phyloP scores from a whole-genome alignment of 2,888 invertebrate species.

The Cetonia aurata region DNA sequence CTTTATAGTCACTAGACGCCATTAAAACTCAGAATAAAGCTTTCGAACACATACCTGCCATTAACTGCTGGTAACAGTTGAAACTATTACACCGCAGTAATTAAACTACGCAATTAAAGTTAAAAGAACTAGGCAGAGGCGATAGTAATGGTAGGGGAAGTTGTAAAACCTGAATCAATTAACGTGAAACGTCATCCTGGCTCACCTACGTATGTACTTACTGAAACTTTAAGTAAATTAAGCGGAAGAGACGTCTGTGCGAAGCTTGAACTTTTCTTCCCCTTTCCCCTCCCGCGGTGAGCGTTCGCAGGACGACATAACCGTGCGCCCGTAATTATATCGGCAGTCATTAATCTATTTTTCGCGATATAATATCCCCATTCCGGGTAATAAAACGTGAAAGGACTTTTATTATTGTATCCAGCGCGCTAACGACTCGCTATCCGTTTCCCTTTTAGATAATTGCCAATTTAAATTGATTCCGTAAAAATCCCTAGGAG shows the following conservation, averaged over 20 bases:
- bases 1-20: background rate
- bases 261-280: conserved; percentile 17
- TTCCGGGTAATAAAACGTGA: conserved; percentile 34
- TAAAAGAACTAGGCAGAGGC: background rate
- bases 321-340: conserved; percentile 28
- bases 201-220: background rate
- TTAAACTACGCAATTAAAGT: conserved; percentile 15
- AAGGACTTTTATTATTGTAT: conserved; percentile 37
- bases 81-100: conserved; percentile 13
- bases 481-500: conserved; percentile 40
- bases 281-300: background rate
- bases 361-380: conserved; percentile 35
- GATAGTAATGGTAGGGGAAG: background rate
- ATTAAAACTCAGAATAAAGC: conserved; percentile 11
- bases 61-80: conserved; percentile 15
- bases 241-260: background rate
- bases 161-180: conserved; percentile 11
- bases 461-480: conserved; percentile 43
- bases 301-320: background rate
- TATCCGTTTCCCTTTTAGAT: conserved; percentile 37
- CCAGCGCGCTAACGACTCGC: conserved; percentile 19
- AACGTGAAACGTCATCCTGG: background rate
- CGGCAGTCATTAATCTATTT: conserved; percentile 32
- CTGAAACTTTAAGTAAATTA: background rate
- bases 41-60: conserved; percentile 1